phyloP scores from a whole-genome alignment of 2,113 vertebrate genomes.

The Eptatretus burgeri region DNA sequence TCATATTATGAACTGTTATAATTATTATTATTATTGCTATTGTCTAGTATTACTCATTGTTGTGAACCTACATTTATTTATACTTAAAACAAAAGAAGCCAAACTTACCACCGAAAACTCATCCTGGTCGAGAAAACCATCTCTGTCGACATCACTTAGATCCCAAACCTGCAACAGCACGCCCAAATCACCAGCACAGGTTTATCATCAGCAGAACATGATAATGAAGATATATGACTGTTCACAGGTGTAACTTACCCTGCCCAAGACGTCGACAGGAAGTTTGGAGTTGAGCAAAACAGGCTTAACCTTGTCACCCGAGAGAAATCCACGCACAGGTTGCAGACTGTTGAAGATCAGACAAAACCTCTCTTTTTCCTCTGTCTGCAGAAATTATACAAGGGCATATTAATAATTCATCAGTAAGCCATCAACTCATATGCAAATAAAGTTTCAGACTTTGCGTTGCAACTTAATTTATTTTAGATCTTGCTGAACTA shows the following conservation, averaged over 20 bases:
- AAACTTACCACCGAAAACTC: conserved; percentile 87
- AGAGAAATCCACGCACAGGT: conserved; percentile 50
- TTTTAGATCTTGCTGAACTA: no score
- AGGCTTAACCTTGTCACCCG: conserved; percentile 87
- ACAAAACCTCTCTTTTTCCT: conserved; percentile 85
- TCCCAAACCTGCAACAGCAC: conserved; percentile 60
- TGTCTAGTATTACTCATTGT: not conserved
- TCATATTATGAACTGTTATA: no score
- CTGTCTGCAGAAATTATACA: conserved; percentile 20
- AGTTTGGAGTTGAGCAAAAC: conserved; percentile 92
- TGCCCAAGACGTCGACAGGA: conserved; percentile 72
- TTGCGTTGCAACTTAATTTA: no score
- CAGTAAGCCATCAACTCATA: no score
- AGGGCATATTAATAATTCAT: no score
- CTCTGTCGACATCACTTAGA: conserved; percentile 73
- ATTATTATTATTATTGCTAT: no score
- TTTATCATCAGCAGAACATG: no score
- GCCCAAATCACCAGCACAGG: not conserved
- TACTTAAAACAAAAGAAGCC: not conserved
- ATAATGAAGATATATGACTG: not conserved
- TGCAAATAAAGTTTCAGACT: no score
- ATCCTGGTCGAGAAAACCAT: conserved; percentile 85
- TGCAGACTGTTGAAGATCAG: conserved; percentile 73
- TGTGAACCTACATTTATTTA: not conserved
- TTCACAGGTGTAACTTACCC: conserved; percentile 24